Conservation (phyloP, 2,888 invertebrate genomes). For the Synergus umbraculus region DNA sequence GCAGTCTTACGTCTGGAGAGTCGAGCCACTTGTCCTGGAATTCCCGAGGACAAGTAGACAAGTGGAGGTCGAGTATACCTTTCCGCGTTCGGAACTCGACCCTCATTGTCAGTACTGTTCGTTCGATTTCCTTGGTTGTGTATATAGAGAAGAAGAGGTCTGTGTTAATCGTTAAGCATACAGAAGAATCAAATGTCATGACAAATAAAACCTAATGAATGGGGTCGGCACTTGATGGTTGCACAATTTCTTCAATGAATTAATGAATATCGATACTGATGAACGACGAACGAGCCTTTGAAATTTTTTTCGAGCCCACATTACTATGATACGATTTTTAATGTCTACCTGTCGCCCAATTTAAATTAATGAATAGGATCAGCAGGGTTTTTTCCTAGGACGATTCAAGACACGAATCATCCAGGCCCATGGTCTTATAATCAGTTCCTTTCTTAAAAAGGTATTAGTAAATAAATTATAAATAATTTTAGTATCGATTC, state of each 20-base stretch:
- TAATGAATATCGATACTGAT: conserved; percentile 5
- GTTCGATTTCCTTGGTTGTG: conserved; percentile 34
- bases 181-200: conserved; percentile 38
- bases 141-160: conserved; percentile 31
- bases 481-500: too few relatives aligned
- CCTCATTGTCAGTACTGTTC: conserved; percentile 35
- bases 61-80: conserved; percentile 41
- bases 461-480: too few relatives aligned
- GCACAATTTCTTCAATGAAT: conserved; percentile 1
- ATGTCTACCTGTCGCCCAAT: not conserved
- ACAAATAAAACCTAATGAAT: conserved; percentile 38
- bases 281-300: not conserved
- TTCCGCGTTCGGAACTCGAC: conserved; percentile 33
- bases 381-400: not conserved
- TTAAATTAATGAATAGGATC: not conserved
- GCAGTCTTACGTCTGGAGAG: conserved; percentile 55
- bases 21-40: conserved; percentile 71
- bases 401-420: not conserved
- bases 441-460: not conserved
- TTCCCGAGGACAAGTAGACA: conserved; percentile 65
- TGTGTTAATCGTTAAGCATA: conserved; percentile 33
- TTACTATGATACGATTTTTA: not conserved
- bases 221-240: conserved; percentile 19
- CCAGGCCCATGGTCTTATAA: not conserved
- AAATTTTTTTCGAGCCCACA: not conserved